A percentile compares a stretch with the other conserved stretches of the same genome.
These are phyloP conservation scores for Cetoscarus ocellatus DNA, from an alignment of 2,797 vertebrate species.

Conservation along the genomic window DNA sequence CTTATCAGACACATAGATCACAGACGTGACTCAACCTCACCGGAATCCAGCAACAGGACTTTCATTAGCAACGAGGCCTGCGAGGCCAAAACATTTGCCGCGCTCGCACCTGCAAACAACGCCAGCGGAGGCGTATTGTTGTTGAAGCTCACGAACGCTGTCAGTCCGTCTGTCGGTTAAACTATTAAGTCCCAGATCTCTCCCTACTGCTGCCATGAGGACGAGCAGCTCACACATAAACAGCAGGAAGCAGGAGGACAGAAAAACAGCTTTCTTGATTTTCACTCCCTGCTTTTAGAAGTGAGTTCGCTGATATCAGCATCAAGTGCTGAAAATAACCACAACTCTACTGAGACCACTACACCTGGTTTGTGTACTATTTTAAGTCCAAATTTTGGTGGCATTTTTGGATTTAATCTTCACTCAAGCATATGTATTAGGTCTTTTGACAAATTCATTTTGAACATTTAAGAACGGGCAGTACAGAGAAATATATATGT, in stretches of 20 bases:
- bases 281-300: conserved; percentile 47
- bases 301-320: conserved; percentile 41
- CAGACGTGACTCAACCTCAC: conserved; percentile 96
- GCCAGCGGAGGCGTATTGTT: conserved; percentile 51
- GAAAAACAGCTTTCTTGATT: conserved; percentile 51
- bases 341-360: conserved; percentile 14
- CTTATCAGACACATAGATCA: conserved; percentile 98
- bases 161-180: conserved; percentile 33
- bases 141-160: conserved; percentile 37
- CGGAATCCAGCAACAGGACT: conserved; percentile 95
- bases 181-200: conserved; percentile 61
- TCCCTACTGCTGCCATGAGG: conserved; percentile 59
- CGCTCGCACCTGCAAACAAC: conserved; percentile 90
- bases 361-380: conserved; percentile 2
- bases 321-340: conserved; percentile 31
- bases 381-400: too few relatives aligned
- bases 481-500: too few relatives aligned
- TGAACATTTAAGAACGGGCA: too few relatives aligned
- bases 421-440: too few relatives aligned
- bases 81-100: conserved; percentile 82
- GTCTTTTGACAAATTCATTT: too few relatives aligned
- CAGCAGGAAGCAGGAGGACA: conserved; percentile 64
- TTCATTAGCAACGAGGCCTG: conserved; percentile 93
- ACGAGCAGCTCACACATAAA: conserved; percentile 59
- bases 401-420: too few relatives aligned